Evolutionary conservation across 2,888 invertebrate species (phyloP).

Genomic region (Caenorhabditis virilis): DNA sequence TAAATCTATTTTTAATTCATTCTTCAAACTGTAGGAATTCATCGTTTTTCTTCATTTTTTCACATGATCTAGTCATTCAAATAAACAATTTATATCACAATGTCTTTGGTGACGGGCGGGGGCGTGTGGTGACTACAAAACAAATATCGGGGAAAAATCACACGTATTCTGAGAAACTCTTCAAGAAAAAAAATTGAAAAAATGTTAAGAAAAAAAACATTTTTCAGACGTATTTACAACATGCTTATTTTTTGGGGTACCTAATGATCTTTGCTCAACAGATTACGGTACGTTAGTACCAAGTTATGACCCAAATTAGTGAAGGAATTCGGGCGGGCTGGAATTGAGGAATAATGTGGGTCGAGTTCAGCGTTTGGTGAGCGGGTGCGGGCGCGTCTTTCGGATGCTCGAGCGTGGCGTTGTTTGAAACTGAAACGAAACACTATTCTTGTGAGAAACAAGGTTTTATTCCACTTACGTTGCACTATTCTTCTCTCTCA

Average conservation of each 20-base stretch:
- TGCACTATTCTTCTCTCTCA: conserved; percentile 12
- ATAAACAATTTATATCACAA: no score
- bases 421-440: conserved; percentile 39
- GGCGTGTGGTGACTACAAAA: neutral
- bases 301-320: conserved; percentile 67
- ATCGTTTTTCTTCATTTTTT: no score
- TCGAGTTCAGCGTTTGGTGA: conserved; percentile 54
- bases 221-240: no score
- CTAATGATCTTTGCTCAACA: conserved; percentile 44
- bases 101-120: neutral
- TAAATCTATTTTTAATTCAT: no score
- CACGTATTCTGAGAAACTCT: neutral
- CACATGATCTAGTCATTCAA: no score
- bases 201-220: no score
- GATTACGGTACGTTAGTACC: conserved; percentile 56
- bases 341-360: conserved; percentile 30
- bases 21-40: no score
- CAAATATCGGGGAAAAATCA: neutral
- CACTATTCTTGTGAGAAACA: no score
- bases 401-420: conserved; percentile 39
- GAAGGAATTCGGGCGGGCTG: conserved; percentile 64
- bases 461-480: conserved; percentile 15
- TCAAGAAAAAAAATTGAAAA: no score
- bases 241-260: no score
- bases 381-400: conserved; percentile 58